Base-by-base conservation (phyloP, 2,113 vertebrate genomes). In the Vulpes vulpes region DNA sequence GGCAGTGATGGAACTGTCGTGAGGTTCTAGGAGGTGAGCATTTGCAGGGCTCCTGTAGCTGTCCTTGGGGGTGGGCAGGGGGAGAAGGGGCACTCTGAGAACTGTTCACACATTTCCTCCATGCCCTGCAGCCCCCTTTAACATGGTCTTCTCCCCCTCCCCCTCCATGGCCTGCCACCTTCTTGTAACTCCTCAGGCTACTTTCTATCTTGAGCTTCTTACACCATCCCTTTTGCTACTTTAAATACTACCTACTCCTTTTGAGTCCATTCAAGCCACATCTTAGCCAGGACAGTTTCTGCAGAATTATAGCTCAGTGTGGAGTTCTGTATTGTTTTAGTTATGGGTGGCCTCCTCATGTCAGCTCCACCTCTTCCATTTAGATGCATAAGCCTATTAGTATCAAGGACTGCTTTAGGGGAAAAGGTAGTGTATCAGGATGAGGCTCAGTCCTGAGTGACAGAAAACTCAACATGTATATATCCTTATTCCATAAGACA, bases 91-190 rank as follows among this genome's bases (percentile, higher is more conserved):
- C 7, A 5, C 5, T 71, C 32, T 69, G 43, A 90, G 35, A 76
- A 1, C 43, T n/a, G 15, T 14, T 8, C 23, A 3, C 0, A 10
- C 2, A 30, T 23, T 64, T 51, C 55, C 10, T 9, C 22, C 9
- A 51, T 60, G 32, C 35, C 11, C 32, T 0, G 12, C 10, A 10
- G 7, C 30, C 60, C 4, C 67, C 16, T 8, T 65, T 27, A 82
- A 80, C 19, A 14, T 49, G 4, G 10, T 11, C 3, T 4, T 69
- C n/a, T 76, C 22, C 30, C 0, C 11, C 14, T 88, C 11, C 11
- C 0, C 43, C 1, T 60, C 76, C 19, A 19, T 3, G 30, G 51
- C 11, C 87, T 59, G 25, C 3, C 35, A 60, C 12, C 22, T 49
- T 74, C 38, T 1, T 35, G 17, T 43, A 8, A 14, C 15, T 60